Percentiles rank a stretch among this genome's conserved stretches.
These are phyloP conservation scores for Ramphastos sulfuratus DNA, from an alignment of 2,113 vertebrate species.

Conservation along the genomic window DNA sequence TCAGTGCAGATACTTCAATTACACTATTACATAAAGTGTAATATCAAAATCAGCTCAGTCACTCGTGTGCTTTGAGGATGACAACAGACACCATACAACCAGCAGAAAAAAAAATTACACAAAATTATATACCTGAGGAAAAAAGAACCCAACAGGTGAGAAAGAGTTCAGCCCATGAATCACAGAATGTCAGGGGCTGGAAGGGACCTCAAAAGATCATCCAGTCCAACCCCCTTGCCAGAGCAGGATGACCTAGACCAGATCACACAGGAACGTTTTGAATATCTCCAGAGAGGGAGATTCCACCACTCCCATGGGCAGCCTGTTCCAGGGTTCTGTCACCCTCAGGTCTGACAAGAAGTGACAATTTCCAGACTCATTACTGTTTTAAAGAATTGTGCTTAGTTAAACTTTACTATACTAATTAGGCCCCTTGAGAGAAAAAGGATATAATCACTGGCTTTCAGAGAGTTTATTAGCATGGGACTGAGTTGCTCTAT, in stretches of 20 bases:
- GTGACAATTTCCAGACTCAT: not conserved
- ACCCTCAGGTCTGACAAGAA: not conserved
- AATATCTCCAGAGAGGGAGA: no score
- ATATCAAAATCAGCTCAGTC: not conserved
- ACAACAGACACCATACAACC: not conserved
- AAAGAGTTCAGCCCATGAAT: not conserved
- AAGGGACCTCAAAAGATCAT: no score
- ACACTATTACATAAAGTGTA: not conserved
- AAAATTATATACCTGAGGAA: not conserved
- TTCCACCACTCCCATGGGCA: no score
- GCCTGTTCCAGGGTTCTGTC: no score
- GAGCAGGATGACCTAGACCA: no score
- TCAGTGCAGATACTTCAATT: not conserved
- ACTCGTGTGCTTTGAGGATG: not conserved
- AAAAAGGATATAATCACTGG: not conserved
- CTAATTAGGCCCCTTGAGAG: not conserved
- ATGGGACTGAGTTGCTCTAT: not conserved
- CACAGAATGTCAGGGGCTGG: no score
- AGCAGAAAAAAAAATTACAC: not conserved
- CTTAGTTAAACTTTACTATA: not conserved
- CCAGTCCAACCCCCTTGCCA: no score
- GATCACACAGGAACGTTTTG: no score
- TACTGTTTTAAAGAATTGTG: not conserved
- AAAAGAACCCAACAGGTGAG: not conserved
- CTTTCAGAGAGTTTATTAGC: not conserved